These are phyloP conservation scores for Carassius gibelio DNA, from an alignment of 2,113 vertebrate species.

Conservation along the genomic window DNA sequence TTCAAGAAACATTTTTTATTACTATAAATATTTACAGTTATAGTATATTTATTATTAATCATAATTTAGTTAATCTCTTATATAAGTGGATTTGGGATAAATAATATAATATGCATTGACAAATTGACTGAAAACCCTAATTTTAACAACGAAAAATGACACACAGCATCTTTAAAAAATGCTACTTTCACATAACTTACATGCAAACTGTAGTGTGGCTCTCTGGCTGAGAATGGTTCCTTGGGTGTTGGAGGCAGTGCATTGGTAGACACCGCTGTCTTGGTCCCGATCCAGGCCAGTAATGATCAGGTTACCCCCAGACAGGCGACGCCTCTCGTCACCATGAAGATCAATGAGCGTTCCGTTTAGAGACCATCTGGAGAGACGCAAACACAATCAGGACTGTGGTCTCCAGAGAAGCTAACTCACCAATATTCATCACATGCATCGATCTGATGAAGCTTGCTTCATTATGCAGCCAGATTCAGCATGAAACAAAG, in stretches of 20 bases:
- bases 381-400: constrained; percentile 83
- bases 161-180: no score
- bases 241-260: constrained; percentile 75
- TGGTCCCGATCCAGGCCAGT: constrained; percentile 78
- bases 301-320: constrained; percentile 82
- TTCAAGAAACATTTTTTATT: no score
- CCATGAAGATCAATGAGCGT: constrained; percentile 79
- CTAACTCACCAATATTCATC: constrained; percentile 68
- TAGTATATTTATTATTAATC: no score
- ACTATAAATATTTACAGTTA: no score
- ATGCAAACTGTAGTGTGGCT: constrained; percentile 84
- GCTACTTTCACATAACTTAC: constrained; percentile 71
- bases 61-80: no score
- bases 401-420: constrained; percentile 63
- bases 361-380: constrained; percentile 87
- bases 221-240: constrained; percentile 81
- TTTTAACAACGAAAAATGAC: not conserved
- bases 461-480: constrained; percentile 59
- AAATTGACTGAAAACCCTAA: not conserved
- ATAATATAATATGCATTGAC: no score
- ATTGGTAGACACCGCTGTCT: constrained; percentile 83
- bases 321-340: constrained; percentile 80
- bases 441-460: constrained; percentile 68
- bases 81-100: no score
- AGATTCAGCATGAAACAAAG: constrained; percentile 52